Percentiles rank a stretch among this genome's conserved stretches.
phyloP scores from a whole-genome alignment of 2,797 vertebrate genomes.

The Coendou prehensilis region DNA sequence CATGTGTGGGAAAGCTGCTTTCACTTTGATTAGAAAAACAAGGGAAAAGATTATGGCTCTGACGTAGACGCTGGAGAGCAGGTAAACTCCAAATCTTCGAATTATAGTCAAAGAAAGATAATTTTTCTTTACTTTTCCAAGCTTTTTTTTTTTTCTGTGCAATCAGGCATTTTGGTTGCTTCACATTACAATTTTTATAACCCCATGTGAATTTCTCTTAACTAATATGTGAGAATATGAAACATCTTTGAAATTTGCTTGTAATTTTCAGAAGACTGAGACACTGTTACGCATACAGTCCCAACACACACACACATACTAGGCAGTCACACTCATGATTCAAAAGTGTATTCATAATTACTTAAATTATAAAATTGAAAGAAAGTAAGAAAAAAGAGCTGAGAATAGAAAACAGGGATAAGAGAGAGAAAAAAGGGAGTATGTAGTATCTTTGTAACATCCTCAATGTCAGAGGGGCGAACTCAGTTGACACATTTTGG shows the following conservation, averaged over 20 bases:
- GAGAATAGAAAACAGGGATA: neutral
- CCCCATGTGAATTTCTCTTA: neutral
- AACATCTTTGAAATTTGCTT: conserved; percentile 8
- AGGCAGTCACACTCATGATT: neutral
- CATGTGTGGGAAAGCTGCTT: neutral
- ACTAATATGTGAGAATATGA: neutral
- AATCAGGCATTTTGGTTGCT: neutral
- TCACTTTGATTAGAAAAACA: neutral
- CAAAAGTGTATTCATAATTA: neutral
- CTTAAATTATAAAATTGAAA: neutral
- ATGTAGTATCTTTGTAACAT: neutral
- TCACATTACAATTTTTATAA: neutral
- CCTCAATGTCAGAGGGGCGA: neutral
- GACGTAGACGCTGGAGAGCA: neutral
- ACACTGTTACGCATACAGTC: neutral
- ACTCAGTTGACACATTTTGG: neutral
- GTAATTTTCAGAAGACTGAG: neutral
- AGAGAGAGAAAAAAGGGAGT: neutral
- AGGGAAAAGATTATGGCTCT: neutral
- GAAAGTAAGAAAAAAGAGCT: neutral
- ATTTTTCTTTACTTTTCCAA: neutral
- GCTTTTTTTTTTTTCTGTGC: neutral
- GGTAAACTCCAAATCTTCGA: neutral
- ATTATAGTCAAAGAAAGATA: neutral
- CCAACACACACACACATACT: neutral